Evolutionary conservation across 2,113 vertebrate species (phyloP).

Genomic region (Semicossyphus pulcher): DNA sequence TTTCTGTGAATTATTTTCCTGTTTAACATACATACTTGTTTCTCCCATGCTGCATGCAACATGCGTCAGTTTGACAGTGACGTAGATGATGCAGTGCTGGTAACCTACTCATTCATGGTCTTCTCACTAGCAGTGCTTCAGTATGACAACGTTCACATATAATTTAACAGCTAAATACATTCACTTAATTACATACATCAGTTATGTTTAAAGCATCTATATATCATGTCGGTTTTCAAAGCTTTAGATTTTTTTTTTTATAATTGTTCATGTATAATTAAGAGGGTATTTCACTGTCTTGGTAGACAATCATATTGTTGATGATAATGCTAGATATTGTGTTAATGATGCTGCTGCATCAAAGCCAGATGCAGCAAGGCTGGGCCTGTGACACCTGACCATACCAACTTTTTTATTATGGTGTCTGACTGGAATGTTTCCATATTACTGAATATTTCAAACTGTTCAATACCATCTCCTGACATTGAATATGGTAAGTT

Average conservation of each 20-base stretch:
- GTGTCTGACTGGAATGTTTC: not conserved
- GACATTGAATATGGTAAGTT: too few relatives aligned
- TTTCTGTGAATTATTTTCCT: not conserved
- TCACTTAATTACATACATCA: too few relatives aligned
- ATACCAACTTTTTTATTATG: too few relatives aligned
- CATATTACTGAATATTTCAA: not conserved
- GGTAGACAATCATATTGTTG: too few relatives aligned
- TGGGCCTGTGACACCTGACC: not conserved
- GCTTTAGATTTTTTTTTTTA: too few relatives aligned
- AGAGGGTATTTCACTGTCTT: too few relatives aligned
- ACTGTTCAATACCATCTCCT: too few relatives aligned
- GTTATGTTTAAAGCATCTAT: too few relatives aligned
- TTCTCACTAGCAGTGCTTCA: not conserved
- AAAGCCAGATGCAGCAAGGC: not conserved
- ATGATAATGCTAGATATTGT: too few relatives aligned
- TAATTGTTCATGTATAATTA: too few relatives aligned
- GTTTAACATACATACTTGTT: not conserved
- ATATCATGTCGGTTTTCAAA: too few relatives aligned
- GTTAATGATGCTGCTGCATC: not conserved
- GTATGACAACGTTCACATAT: not conserved
- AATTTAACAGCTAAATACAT: not conserved
- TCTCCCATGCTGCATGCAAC: conserved; percentile 32
- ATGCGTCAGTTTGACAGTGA: conserved; percentile 58
- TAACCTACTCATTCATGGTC: not conserved
- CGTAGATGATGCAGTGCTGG: conserved; percentile 50